Evolutionary conservation across 2,113 vertebrate species (phyloP), one percentile per base, ranked within the genome.

Genomic region (Casuarius casuarius): DNA sequence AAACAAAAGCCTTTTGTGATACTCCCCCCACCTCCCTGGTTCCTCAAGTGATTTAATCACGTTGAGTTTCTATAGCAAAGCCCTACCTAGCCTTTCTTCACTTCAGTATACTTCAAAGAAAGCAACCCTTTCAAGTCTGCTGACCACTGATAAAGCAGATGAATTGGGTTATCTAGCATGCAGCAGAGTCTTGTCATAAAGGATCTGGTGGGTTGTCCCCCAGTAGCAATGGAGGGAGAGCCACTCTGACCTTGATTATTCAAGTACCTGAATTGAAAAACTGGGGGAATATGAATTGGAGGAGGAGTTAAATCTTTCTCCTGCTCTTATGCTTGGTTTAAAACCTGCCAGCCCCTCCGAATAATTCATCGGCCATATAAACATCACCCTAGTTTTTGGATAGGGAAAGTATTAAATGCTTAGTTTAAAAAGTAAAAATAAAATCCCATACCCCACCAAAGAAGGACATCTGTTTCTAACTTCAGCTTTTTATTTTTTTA

Each of bases 401-500:
- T 77, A 97, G 95, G 73, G 78, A 79, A 96, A 93, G 65, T 98
- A 95, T 95, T 96, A 97, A 96, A 91, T 97, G 97, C 95, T 96
- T 97, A 97, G 28, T 61, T 83, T 95, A 91, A 96, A 89, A 97
- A 98, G 81, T 97, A 94, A 97, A 97, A 97, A 77, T 95, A 92
- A 97, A 97, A 98, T 96, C 98, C 98, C 73, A 95, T 97, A 98
- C 94, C 96, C 95, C 95, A 86, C 96, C 94, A 94, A 98, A 98
- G 96, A 94, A 97, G 97, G 97, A 97, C 97, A 97, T 98, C 97
- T 98, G 97, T 98, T 98, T 98, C 98, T 98, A 98, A 98, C 98
- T 95, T 98, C 98, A 98, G 98, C 98, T 98, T 98, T 98, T 98
- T 98, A 98, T 98, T 98, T 98, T 98, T 98, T 98, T 98, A 97